Evolutionary conservation across 2,888 invertebrate species (phyloP).

Genomic region (Anarsia innoxiella): DNA sequence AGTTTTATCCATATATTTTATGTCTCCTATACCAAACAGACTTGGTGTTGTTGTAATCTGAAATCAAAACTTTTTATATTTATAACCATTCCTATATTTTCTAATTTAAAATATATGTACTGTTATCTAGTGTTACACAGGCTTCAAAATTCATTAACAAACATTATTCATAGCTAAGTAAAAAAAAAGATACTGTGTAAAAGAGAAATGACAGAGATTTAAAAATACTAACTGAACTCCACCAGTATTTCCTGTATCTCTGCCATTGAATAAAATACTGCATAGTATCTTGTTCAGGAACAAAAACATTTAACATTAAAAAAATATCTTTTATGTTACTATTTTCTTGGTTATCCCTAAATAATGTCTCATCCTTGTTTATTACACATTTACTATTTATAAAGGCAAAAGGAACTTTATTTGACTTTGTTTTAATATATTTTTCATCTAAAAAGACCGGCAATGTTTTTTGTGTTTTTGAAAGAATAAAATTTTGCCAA

Average conservation of each 20-base stretch:
- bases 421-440: conserved; percentile 12
- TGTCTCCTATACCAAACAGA: conserved; percentile 78
- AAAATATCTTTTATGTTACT: conserved; percentile 24
- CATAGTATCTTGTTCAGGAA: conserved; percentile 65
- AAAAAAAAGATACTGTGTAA: too few species aligned
- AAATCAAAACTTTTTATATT: too few species aligned
- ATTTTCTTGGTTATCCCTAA: conserved; percentile 25
- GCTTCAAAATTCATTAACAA: too few species aligned
- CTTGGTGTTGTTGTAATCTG: conserved; percentile 83
- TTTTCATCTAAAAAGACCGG: conserved; percentile 36
- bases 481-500: conserved; percentile 47
- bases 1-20: conserved; percentile 52
- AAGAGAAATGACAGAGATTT: conserved; percentile 8
- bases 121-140: too few species aligned
- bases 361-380: conserved; percentile 23
- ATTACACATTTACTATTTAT: conserved; percentile 25
- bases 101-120: too few species aligned
- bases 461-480: conserved; percentile 45
- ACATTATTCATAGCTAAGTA: too few species aligned
- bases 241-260: conserved; percentile 87
- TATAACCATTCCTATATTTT: too few species aligned
- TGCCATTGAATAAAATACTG: conserved; percentile 85
- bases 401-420: conserved; percentile 32
- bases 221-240: conserved; percentile 80
- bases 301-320: conserved; percentile 53